phyloP scores from a whole-genome alignment of 2,797 vertebrate genomes.

The Hapalemur alaotrensis region DNA sequence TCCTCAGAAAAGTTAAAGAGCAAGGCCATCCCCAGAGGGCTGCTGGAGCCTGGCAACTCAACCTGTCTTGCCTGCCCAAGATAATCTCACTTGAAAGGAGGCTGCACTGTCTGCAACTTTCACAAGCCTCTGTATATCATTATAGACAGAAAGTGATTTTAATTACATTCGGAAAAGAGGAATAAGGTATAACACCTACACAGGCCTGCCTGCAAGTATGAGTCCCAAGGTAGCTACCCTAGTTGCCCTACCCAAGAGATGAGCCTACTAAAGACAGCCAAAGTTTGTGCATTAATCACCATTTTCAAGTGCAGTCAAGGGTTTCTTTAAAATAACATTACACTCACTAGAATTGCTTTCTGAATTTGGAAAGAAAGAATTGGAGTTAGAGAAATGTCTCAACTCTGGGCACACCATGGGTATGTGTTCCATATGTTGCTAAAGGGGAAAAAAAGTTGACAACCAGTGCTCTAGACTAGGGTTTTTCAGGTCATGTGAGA shows the following conservation, averaged over 20 bases:
- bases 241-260: background rate
- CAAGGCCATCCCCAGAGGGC: background rate
- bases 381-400: background rate
- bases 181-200: slow-evolving; percentile 3
- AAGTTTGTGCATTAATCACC: slow-evolving; percentile 21
- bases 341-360: slow-evolving; percentile 1
- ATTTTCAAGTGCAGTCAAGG: slow-evolving; percentile 16
- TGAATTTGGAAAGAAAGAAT: slow-evolving; percentile 46
- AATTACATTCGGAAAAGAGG: slow-evolving; percentile 48
- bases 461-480: background rate
- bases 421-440: background rate
- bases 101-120: slow-evolving; percentile 15
- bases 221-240: background rate
- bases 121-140: slow-evolving; percentile 39
- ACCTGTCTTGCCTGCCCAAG: background rate
- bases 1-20: slow-evolving; percentile 44
- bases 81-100: slow-evolving; percentile 43
- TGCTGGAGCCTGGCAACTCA: background rate
- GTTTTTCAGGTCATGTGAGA: background rate
- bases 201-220: background rate
- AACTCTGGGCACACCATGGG: background rate
- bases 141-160: slow-evolving; percentile 49
- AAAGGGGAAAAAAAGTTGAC: background rate
- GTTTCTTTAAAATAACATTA: slow-evolving; percentile 41
- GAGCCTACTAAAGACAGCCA: background rate